Percentiles rank a stretch among this genome's conserved stretches.
Evolutionary conservation across 2,113 vertebrate genomes (phyloP).

Genomic region (Geococcyx californianus): DNA sequence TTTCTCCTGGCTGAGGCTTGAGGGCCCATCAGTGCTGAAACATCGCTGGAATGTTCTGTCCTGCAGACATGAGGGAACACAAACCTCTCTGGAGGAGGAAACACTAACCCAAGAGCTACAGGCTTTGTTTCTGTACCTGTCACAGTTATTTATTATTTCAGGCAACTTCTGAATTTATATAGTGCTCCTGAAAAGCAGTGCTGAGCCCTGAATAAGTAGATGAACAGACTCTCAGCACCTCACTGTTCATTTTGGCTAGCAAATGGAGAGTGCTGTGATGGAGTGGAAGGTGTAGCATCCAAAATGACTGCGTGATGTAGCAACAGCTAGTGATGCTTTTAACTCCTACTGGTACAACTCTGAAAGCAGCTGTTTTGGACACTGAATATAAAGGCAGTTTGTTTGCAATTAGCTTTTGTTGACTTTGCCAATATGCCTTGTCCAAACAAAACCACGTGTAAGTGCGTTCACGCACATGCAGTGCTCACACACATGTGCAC

Average conservation of each 20-base stretch:
- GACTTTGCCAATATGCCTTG: neutral
- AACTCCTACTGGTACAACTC: neutral
- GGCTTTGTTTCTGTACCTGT: constrained; percentile 60
- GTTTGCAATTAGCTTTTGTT: neutral
- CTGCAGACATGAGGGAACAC: constrained; percentile 23
- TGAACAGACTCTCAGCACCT: constrained; percentile 12
- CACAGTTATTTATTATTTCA: constrained; percentile 59
- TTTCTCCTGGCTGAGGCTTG: constrained; percentile 45
- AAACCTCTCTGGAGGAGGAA: constrained; percentile 30
- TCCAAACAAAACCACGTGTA: neutral
- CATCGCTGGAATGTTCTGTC: constrained; percentile 61
- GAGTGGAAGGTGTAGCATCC: neutral
- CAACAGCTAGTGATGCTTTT: neutral
- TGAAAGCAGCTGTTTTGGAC: neutral
- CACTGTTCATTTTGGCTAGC: neutral
- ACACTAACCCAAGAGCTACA: constrained; percentile 9
- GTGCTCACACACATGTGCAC: neutral
- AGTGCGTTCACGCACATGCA: neutral
- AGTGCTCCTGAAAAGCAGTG: constrained; percentile 39
- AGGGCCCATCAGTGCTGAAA: constrained; percentile 55
- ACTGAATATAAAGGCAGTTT: neutral
- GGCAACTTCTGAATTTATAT: constrained; percentile 48
- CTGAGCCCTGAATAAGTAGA: neutral
- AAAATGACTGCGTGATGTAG: neutral
- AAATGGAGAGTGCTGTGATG: neutral